Evolutionary conservation across 2,797 vertebrate genomes (phyloP), one percentile per base, ranked within the genome.

Genomic region (Muscicapa comitata): DNA sequence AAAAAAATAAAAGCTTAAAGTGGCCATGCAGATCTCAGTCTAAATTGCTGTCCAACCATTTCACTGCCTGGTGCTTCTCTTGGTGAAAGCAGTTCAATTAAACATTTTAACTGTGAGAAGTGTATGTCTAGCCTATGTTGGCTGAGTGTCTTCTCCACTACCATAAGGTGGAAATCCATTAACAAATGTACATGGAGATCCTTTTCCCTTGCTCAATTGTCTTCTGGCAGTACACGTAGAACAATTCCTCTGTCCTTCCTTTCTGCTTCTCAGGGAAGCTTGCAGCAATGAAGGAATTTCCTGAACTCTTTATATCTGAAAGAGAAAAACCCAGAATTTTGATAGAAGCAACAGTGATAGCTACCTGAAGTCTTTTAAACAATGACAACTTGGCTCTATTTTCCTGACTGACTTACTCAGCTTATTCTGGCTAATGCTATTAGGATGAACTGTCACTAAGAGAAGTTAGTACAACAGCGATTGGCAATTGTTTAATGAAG

Each of bases 121-220:
- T 67, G 18, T 28, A 20, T 42, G 12, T 45, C 17, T 72, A 38
- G 54, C 59, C 48, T 95, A 93, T 98, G 96, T 97, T 70, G 98
- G 96, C 90, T 96, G 92, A 31, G 55, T 42, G 21, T 96, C 90
- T 96, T 96, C 97, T 91, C 95, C 97, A 77, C 94, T 97, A 17
- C 95, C 83, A 40, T 96, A 96, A 91, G 92, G 96, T 33, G 80
- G 59, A 76, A 97, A 97, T 84, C 96, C 95, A 83, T 96, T 98
- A 91, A 97, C 62, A 96, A 96, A 94, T 82, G 87, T 53, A 9
- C 29, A 24, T 31, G 95, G 80, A 86, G 65, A 53, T 66, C 17
- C 73, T 93, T 97, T 40, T 43, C 61, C 70, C 95, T 97, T 73
- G 73, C 92, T 93, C 73, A 94, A 55, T 87, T 95, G 61, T 94